Conservation (phyloP, 2,797 vertebrate genomes). For the Hylomyscus alleni region DNA sequence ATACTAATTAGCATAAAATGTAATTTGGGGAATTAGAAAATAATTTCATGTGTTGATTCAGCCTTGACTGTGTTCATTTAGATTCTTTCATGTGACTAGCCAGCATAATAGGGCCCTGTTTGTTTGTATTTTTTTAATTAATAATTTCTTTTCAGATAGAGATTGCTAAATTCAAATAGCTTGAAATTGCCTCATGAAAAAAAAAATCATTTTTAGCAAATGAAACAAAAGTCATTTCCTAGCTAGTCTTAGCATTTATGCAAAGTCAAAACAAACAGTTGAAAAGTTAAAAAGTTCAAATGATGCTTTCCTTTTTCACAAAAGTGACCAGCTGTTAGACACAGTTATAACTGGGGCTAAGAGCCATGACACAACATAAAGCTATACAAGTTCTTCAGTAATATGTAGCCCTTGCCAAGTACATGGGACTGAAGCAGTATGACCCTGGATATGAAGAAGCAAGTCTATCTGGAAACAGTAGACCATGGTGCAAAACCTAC, state of each 20-base stretch:
- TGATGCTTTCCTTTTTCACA: slow-evolving; percentile 36
- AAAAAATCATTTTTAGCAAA: slow-evolving; percentile 27
- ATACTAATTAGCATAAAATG: slow-evolving; percentile 54
- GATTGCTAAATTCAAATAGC: slow-evolving; percentile 36
- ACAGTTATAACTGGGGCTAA: slow-evolving; percentile 20
- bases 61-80: slow-evolving; percentile 62
- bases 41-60: slow-evolving; percentile 52
- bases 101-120: slow-evolving; percentile 3
- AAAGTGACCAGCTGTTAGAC: slow-evolving; percentile 22
- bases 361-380: neutral
- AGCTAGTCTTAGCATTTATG: slow-evolving; percentile 46
- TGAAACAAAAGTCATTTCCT: slow-evolving; percentile 67
- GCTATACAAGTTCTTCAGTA: slow-evolving; percentile 39
- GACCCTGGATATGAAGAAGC: slow-evolving; percentile 10
- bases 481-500: slow-evolving; percentile 6
- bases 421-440: neutral
- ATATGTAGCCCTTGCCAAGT: neutral
- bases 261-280: slow-evolving; percentile 54
- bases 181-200: slow-evolving; percentile 62
- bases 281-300: slow-evolving; percentile 54
- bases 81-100: slow-evolving; percentile 25
- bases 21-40: slow-evolving; percentile 62
- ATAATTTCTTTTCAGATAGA: slow-evolving; percentile 64
- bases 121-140: neutral
- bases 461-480: slow-evolving; percentile 1